Conservation (phyloP, 2,113 vertebrate genomes). For the Mus spicilegus region DNA sequence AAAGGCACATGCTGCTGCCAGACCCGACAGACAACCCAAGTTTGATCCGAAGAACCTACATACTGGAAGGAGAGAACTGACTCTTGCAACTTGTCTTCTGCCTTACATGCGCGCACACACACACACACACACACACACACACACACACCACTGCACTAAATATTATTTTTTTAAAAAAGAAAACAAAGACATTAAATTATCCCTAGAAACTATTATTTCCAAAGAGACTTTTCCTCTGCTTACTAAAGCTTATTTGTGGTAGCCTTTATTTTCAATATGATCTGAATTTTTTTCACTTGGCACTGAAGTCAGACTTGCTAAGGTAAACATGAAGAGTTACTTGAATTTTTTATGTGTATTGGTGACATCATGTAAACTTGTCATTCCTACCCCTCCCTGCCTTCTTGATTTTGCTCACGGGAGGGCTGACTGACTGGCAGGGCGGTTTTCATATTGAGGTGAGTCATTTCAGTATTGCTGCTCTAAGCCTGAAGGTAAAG, state of each 20-base stretch:
- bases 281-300: constrained; percentile 57
- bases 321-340: constrained; percentile 21
- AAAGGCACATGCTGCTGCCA: too few species aligned
- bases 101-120: neutral
- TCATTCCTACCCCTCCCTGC: neutral
- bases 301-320: constrained; percentile 30
- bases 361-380: constrained; percentile 30
- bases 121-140: neutral
- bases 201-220: constrained; percentile 55
- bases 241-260: constrained; percentile 35
- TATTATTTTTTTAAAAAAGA: neutral
- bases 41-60: neutral
- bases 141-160: neutral
- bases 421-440: neutral
- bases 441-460: constrained; percentile 29
- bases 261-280: neutral
- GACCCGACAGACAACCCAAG: neutral
- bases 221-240: constrained; percentile 26
- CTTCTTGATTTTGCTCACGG: constrained; percentile 52
- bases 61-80: neutral
- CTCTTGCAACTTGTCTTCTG: neutral
- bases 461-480: constrained; percentile 62
- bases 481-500: constrained; percentile 68
- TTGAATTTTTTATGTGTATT: constrained; percentile 53
- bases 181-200: neutral